Evolutionary conservation across 2,888 invertebrate genomes (phyloP), one percentile per base, ranked within the genome.

Genomic region (Hylaea fasciaria): DNA sequence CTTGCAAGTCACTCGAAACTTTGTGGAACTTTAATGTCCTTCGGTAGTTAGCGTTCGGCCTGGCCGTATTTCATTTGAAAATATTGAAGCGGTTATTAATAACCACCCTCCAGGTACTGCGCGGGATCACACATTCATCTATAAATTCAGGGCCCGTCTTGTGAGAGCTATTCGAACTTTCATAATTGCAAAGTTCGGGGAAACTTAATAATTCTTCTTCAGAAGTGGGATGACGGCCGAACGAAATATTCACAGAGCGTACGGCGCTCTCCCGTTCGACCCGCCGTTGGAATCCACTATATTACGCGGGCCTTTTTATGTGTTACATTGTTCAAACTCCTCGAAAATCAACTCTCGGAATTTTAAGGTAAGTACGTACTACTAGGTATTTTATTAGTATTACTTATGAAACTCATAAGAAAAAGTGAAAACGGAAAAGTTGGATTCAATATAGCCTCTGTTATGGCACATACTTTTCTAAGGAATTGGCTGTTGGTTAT

Each of bases 151-250:
- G 81, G 82, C 82, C 85, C 90, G 91, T 91, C 91, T 89, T 89
- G 82, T 79, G 80, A 87, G 90, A 91, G 91, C 90, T 90, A 91
- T 92, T 91, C 88, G 89, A 92, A 92, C 90, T 91, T 91, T 90
- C 91, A 91, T 92, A 92, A 92, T 92, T 92, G 91, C 90, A 84
- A 91, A 92, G 91, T 92, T 91, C 84, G 87, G 82, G 75, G 82
- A 86, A 92, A 92, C 89, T 92, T 92, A 91, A 91, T 92, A 92
- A 92, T 92, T 91, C 92, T 91, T 92, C 91, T 91, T 91, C 84
- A 82, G 86, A 91, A 91, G 89, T 89, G 76, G 87, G 87, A 89
- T 91, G 91, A 88, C 86, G 88, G 89, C 81, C 89, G 86, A 83
- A 80, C 80, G 85, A 88, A 91, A 91, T 92, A 91, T 92, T 91